These are phyloP conservation scores for Globodera ellingtonae DNA, from an alignment of 1,140 invertebrate species.

Conservation along the genomic window DNA sequence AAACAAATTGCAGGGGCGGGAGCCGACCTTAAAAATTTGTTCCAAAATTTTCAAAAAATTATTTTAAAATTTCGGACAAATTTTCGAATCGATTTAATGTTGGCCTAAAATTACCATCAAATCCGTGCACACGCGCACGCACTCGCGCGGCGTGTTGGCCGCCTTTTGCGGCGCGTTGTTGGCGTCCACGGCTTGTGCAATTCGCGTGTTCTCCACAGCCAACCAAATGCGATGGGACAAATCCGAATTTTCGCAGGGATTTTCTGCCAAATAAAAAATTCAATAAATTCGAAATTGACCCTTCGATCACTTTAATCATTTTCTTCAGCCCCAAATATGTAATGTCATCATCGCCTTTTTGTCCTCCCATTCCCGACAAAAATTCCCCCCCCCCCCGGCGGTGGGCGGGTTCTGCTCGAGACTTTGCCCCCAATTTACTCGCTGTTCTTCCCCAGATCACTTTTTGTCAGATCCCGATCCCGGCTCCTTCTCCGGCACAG, in stretches of 20 bases:
- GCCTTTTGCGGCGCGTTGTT: not conserved
- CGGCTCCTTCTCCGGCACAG: no score
- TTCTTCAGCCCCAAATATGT: not conserved
- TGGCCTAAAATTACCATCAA: not conserved
- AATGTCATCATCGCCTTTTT: not conserved
- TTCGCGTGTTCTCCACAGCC: not conserved
- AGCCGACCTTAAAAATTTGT: not conserved
- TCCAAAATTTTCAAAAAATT: no score
- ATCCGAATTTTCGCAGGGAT: not conserved
- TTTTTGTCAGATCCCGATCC: no score
- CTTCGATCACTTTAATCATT: not conserved
- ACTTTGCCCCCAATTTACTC: no score
- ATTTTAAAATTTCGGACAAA: no score
- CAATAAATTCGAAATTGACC: no score
- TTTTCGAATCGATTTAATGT: no score
- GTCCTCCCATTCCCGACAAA: not conserved
- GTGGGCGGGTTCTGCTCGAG: no score
- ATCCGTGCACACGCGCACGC: not conserved
- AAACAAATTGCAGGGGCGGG: constrained; percentile 21
- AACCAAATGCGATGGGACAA: constrained; percentile 1
- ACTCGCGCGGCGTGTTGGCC: not conserved
- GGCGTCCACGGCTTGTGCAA: not conserved
- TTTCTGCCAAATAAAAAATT: not conserved
- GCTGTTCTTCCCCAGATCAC: no score
- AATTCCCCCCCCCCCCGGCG: not conserved